Base-by-base conservation (phyloP, 2,888 invertebrate species). In the Spilosoma lubricipeda region DNA sequence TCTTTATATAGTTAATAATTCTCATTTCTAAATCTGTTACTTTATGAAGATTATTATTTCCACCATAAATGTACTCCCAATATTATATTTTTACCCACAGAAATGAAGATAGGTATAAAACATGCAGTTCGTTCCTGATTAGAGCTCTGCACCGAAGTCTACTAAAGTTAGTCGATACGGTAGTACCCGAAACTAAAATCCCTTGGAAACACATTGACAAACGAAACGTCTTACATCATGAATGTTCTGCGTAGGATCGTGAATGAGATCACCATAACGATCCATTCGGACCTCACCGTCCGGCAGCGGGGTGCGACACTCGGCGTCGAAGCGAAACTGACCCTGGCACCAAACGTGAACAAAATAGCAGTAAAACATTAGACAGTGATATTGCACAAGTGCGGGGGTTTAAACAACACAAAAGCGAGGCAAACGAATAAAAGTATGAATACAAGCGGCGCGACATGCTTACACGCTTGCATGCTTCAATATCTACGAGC, bases 261-360 rank as follows among this genome's bases (percentile, higher is more conserved):
- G 93, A 80, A 95, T 86, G 86, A 96, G 93, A 80, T 96, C 96
- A 11, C 96, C 96, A 86, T 88, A 96, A 80, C 92, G 90, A 89
- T 96, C 96, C 93, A 97, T 97, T 94, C 97, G 97, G 91, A 97
- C 96, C 91, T 98, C 97, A 88, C 97, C 96, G 88, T 97, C 97
- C 80, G 98, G 97, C 89, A 98, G 96, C 91, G 97, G 97, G 87
- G 97, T 96, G 90, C 97, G 97, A 92, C 97, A 97, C 96, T 98
- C 98, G 92, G 97, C 97, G 94, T 98, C 98, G 96, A 98, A 98
- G 90, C 98, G 97, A 96, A 98, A 98, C 95, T 98, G 98, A 96
- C 98, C 98, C 98, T 98, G 97, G 84, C 90, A 91, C 91, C 91
- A 91, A 86, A 91, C 85, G 87, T 81, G 42, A 80, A 91, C 86